Conservation (phyloP, 2,888 invertebrate species). For the Meghimatium bilineatum region DNA sequence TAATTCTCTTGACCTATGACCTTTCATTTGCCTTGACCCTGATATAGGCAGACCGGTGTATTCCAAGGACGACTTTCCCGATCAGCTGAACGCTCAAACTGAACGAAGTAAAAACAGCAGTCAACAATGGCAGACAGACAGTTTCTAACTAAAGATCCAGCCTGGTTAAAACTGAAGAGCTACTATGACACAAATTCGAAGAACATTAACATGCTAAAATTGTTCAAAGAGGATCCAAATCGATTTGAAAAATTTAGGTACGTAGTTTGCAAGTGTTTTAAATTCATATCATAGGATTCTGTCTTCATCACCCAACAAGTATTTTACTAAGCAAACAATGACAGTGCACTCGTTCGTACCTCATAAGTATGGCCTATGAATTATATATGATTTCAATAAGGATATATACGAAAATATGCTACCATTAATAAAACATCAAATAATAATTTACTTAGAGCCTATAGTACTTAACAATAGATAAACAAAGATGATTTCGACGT, state of each 20-base stretch:
- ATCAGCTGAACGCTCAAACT: background rate
- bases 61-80: background rate
- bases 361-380: too few relatives aligned
- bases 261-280: too few relatives aligned
- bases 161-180: constrained; percentile 67
- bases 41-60: background rate
- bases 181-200: constrained; percentile 83
- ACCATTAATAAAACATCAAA: too few relatives aligned
- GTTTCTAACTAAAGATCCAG: constrained; percentile 60
- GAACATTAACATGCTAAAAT: constrained; percentile 87
- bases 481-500: too few relatives aligned
- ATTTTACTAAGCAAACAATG: constrained; percentile 5
- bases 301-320: too few relatives aligned
- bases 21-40: background rate
- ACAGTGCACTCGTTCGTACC: too few relatives aligned
- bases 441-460: too few relatives aligned
- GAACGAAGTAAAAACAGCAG: background rate
- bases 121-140: constrained; percentile 58
- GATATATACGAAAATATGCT: too few relatives aligned
- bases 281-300: too few relatives aligned
- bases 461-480: too few relatives aligned
- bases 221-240: constrained; percentile 88
- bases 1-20: background rate
- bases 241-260: constrained; percentile 95
- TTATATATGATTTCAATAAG: too few relatives aligned